Evolutionary conservation across 64 coral and sea anemone genomes (phyloP).

Genomic region (Hydrozoanthus tunicans): DNA sequence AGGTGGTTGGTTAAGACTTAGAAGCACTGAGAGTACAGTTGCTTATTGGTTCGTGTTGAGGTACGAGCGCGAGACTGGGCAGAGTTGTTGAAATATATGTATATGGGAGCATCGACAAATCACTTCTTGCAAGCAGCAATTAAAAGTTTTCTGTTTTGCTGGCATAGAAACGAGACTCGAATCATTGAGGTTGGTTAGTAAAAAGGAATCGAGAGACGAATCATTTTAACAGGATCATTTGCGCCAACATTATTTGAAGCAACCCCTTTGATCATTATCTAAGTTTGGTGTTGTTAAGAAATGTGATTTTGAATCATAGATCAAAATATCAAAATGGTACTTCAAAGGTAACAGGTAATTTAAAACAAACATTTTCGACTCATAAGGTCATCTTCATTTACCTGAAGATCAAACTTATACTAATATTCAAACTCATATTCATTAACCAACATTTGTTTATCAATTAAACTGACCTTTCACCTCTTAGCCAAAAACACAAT

Average conservation of each 20-base stretch:
- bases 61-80: slow-evolving; percentile 55
- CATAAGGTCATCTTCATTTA: too few species aligned
- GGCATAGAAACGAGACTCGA: background rate
- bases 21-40: background rate
- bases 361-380: too few species aligned
- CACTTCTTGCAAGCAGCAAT: background rate
- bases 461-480: too few species aligned
- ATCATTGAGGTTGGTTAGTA: background rate
- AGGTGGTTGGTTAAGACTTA: too few species aligned
- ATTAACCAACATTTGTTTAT: too few species aligned
- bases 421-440: too few species aligned
- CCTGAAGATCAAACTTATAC: too few species aligned
- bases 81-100: slow-evolving; percentile 1
- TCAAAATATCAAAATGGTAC: too few species aligned
- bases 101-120: background rate
- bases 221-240: background rate
- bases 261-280: background rate
- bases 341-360: too few species aligned
- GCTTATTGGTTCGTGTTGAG: slow-evolving; percentile 34
- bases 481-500: too few species aligned
- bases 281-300: too few species aligned
- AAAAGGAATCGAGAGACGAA: background rate
- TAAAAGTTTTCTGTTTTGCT: background rate
- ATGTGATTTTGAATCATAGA: too few species aligned
- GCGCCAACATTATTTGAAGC: background rate